Conservation (phyloP, 2,888 invertebrate genomes). For the Antitype chi region DNA sequence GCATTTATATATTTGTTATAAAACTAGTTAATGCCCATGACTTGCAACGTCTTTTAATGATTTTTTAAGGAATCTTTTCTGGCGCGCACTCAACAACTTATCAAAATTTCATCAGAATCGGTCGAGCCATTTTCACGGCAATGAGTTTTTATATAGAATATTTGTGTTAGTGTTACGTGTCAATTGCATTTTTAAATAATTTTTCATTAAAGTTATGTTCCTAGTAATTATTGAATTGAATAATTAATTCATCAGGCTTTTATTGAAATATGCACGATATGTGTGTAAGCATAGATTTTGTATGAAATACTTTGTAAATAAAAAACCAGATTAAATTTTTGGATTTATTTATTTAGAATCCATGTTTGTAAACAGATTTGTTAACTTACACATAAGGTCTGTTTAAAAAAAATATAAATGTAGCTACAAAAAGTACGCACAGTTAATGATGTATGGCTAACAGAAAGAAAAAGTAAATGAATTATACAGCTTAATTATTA, state of each 20-base stretch:
- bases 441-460: constrained; percentile 82
- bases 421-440: constrained; percentile 86
- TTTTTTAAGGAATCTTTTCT: no score
- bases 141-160: no score
- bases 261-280: background rate
- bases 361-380: constrained; percentile 88
- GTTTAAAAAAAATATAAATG: constrained; percentile 89
- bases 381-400: constrained; percentile 88
- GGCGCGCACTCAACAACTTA: no score
- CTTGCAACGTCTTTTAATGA: no score
- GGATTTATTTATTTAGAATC: constrained; percentile 90
- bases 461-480: constrained; percentile 76
- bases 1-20: background rate
- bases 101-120: no score
- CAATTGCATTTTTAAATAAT: background rate
- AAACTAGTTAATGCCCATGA: background rate
- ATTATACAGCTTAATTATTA: constrained; percentile 82
- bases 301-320: background rate
- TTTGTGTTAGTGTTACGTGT: no score
- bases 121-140: no score
- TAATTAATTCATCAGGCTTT: no score
- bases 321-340: constrained; percentile 69
- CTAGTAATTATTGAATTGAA: background rate
- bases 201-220: background rate
- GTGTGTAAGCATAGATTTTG: background rate